Conservation (phyloP, 2,797 vertebrate genomes). For the Anas capensis region DNA sequence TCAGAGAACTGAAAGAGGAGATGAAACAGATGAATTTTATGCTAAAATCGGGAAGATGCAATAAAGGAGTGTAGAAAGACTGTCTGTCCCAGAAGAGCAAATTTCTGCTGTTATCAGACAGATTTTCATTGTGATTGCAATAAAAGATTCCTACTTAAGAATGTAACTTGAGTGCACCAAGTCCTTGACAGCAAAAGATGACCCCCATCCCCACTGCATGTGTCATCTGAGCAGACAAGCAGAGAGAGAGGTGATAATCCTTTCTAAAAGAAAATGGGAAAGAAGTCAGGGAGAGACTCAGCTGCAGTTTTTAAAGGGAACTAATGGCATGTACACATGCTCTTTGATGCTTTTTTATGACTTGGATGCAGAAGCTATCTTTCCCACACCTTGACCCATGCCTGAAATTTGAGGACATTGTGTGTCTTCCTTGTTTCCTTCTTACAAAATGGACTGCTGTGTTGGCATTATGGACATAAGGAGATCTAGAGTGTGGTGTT, state of each 20-base stretch:
- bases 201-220: neutral
- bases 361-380: neutral
- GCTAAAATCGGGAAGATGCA: neutral
- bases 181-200: neutral
- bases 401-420: neutral
- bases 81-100: neutral
- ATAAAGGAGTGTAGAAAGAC: neutral
- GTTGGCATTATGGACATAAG: neutral
- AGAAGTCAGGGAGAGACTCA: rapidly evolving
- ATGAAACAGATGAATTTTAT: neutral
- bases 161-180: neutral
- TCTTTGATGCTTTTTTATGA: neutral
- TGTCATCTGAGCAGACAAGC: neutral
- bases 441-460: neutral
- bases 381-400: neutral
- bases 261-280: neutral
- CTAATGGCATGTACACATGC: neutral
- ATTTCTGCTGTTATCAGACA: neutral
- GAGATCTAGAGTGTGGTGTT: neutral
- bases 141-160: neutral
- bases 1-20: neutral
- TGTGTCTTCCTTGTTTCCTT: neutral
- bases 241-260: neutral
- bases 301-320: neutral
- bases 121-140: neutral